Base-by-base conservation (phyloP, 2,888 invertebrate species). In the Phymatocera aterrima region DNA sequence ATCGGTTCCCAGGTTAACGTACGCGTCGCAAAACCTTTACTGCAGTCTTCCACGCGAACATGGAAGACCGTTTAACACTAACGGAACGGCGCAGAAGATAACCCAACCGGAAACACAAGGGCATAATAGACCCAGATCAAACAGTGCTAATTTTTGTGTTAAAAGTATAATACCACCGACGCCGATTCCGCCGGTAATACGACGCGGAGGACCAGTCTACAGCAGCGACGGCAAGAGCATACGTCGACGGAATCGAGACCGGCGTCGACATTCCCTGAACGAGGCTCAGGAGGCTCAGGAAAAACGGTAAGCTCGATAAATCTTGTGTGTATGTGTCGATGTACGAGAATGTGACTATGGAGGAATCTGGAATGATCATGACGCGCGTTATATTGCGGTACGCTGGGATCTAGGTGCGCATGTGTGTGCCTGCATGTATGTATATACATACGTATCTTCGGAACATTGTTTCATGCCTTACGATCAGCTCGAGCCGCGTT, bases 41-140 rank as follows among this genome's bases (percentile, higher is more conserved):
- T 90, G 90, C 81, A 90, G 90, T 64, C 79, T 90, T 75, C 90
- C 90, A 5, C 83, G 89, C 1, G 90, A 90, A 18, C 87, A 87
- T 54, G 83, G 84, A 15, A 82, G 85, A 46, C 85, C 86, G 75
- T 80, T 79, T 75, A 80, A 84, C 78, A 77, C 79, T 37, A 68
- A 54, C 54, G n/a, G n/a, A n/a, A 12, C 78, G 8, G 75, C n/a
- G 81, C 65, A 79, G 85, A 61, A 87, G 84, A 79, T 80, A 79
- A 31, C 80, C 82, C 82, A 72, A 79, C 77, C 79, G 77, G 70
- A 78, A 80, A 31, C 78, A 6, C 84, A 83, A 77, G 80, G 78
- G 61, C 81, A 84, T 79, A 86, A 87, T 79, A 83, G 86, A 15
- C 83, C 84, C 51, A 83, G 87, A 82, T 84, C 83, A 54, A 83